Evolutionary conservation across 2,113 vertebrate species (phyloP).

Genomic region (Puntigrus tetrazona): DNA sequence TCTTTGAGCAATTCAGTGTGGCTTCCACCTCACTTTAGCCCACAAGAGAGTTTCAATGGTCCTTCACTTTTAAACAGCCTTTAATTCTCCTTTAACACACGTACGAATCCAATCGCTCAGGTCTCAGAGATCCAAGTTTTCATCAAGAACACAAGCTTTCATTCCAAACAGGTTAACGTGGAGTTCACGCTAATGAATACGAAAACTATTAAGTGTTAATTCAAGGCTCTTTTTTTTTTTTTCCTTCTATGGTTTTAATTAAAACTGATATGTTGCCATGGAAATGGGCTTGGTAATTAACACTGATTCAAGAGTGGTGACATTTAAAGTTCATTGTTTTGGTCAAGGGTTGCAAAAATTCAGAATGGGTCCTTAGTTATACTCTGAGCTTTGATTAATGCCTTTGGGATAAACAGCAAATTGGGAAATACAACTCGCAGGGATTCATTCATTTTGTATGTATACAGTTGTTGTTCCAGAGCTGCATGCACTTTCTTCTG

Average conservation of each 20-base stretch:
- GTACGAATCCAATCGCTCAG: background rate
- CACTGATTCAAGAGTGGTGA: background rate
- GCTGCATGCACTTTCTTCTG: background rate
- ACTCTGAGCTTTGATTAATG: background rate
- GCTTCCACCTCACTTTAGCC: background rate
- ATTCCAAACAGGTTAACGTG: background rate
- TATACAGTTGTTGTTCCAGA: background rate
- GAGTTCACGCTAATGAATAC: background rate
- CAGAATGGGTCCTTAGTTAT: background rate
- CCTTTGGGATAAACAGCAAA: background rate
- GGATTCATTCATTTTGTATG: background rate
- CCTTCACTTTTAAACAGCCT: slow-evolving; percentile 25
- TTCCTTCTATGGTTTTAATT: background rate
- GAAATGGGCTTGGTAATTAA: background rate
- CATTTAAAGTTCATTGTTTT: slow-evolving; percentile 21
- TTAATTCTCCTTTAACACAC: background rate
- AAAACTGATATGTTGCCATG: background rate
- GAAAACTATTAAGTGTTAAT: background rate
- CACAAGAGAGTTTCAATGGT: background rate
- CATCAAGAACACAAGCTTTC: background rate
- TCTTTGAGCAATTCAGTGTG: background rate
- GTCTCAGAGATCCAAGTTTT: background rate
- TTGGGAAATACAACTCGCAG: background rate
- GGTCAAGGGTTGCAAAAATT: background rate
- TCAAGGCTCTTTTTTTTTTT: background rate